Evolutionary conservation across 2,113 vertebrate species (phyloP).

Genomic region (Micromys minutus): DNA sequence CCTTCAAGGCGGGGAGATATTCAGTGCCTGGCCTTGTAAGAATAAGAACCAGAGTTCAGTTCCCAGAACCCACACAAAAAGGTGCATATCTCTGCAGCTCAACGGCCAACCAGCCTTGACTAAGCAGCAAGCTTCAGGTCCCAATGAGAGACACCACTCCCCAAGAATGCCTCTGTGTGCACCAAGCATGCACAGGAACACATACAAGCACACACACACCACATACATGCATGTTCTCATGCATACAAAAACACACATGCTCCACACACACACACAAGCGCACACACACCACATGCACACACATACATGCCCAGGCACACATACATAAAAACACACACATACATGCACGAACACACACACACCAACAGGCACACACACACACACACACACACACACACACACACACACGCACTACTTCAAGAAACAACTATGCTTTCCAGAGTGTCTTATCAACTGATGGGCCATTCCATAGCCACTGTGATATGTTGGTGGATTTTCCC

Average conservation of each 20-base stretch:
- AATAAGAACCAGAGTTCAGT: background rate
- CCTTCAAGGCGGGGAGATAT: background rate
- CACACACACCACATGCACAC: background rate
- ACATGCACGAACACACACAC: no score
- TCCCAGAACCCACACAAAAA: background rate
- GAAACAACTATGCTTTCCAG: background rate
- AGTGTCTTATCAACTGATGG: accelerated
- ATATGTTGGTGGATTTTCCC: background rate
- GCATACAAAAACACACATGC: no score
- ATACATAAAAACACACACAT: background rate
- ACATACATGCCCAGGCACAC: background rate
- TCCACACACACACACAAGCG: background rate
- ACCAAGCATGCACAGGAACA: background rate
- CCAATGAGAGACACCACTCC: background rate
- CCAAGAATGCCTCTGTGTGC: background rate
- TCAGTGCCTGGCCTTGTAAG: background rate
- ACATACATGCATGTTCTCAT: background rate
- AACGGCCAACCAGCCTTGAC: background rate
- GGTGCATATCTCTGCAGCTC: background rate
- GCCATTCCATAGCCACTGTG: background rate
- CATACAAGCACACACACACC: background rate
- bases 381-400: background rate
- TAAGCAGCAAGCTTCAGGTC: background rate
- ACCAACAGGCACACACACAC: no score
- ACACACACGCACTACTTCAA: background rate